These are phyloP conservation scores for Brachyrhaphis roseni DNA, from an alignment of 2,797 vertebrate species.

Conservation along the genomic window DNA sequence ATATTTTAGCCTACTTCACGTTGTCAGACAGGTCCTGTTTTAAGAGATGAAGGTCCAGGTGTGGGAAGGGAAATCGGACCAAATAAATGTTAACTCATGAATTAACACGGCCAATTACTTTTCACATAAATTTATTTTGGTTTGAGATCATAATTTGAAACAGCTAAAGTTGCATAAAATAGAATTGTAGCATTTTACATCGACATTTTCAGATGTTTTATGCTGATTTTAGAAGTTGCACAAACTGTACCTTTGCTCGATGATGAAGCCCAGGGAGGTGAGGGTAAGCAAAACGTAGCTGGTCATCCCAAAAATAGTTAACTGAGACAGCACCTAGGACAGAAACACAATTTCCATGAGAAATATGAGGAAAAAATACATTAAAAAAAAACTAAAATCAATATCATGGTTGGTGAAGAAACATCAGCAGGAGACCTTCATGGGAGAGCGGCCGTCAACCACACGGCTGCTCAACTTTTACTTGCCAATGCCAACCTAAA, in stretches of 20 bases:
- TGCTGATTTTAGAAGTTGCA: not conserved
- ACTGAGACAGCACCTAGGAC: slow-evolving; percentile 81
- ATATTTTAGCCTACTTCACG: not conserved
- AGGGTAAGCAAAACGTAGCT: slow-evolving; percentile 88
- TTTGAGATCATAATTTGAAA: not conserved
- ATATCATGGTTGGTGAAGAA: slow-evolving; percentile 49
- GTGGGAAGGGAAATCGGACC: not conserved
- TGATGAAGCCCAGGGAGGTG: slow-evolving; percentile 86
- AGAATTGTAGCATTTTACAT: not conserved
- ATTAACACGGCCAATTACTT: not conserved
- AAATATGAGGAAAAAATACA: slow-evolving; percentile 43
- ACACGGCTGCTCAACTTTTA: slow-evolving; percentile 41
- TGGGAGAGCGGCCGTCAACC: slow-evolving; percentile 55
- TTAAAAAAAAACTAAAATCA: slow-evolving; percentile 58
- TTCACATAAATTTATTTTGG: not conserved
- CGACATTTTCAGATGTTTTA: not conserved
- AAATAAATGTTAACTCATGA: not conserved
- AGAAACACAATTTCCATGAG: slow-evolving; percentile 22
- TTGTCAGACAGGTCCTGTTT: not conserved
- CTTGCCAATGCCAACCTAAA: slow-evolving; percentile 61
- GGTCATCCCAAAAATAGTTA: slow-evolving; percentile 81
- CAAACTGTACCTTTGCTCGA: slow-evolving; percentile 86
- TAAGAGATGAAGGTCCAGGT: not conserved
- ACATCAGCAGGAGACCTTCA: slow-evolving; percentile 42
- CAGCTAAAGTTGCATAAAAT: not conserved